Percentiles rank a stretch among this genome's conserved stretches.
These are phyloP conservation scores for Elgaria multicarinata DNA, from an alignment of 2,113 vertebrate genomes.

Conservation along the genomic window DNA sequence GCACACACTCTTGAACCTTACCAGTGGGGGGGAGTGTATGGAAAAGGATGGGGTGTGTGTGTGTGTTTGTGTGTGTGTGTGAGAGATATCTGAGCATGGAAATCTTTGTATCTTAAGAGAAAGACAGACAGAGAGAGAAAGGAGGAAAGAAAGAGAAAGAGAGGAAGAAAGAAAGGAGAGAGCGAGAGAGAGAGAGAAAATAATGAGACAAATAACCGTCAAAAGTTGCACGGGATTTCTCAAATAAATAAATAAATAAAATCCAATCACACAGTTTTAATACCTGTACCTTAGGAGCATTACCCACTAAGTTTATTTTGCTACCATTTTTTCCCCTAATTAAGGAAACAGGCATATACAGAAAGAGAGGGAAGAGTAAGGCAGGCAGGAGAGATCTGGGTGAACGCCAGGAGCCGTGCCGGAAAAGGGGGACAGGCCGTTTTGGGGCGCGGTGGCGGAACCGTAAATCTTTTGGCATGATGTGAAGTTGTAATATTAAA, in stretches of 20 bases:
- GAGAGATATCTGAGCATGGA: conserved; percentile 68
- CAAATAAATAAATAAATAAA: conserved; percentile 50
- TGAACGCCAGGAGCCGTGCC: conserved; percentile 6
- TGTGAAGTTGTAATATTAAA: neutral
- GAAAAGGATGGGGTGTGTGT: neutral
- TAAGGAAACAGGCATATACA: neutral
- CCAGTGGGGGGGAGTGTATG: conserved; percentile 34
- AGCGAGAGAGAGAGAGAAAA: conserved; percentile 54
- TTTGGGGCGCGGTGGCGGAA: neutral
- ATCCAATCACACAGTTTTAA: conserved; percentile 75
- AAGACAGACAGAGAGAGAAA: conserved; percentile 70
- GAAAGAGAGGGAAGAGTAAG: neutral
- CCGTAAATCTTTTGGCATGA: neutral
- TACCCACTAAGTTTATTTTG: conserved; percentile 25
- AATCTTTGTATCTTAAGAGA: conserved; percentile 80
- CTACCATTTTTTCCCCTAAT: no score
- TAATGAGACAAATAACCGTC: conserved; percentile 70
- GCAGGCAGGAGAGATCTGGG: conserved; percentile 31
- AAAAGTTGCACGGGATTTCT: conserved; percentile 77
- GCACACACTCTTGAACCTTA: conserved; percentile 37
- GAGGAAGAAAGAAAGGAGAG: conserved; percentile 48
- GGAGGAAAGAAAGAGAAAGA: conserved; percentile 23
- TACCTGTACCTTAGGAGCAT: conserved; percentile 71
- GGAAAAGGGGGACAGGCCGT: neutral
- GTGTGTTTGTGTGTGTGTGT: neutral